These are phyloP conservation scores for Corticium candelabrum DNA, from an alignment of 37 sponge, comb jelly and placozoan genomes.

Conservation along the genomic window DNA sequence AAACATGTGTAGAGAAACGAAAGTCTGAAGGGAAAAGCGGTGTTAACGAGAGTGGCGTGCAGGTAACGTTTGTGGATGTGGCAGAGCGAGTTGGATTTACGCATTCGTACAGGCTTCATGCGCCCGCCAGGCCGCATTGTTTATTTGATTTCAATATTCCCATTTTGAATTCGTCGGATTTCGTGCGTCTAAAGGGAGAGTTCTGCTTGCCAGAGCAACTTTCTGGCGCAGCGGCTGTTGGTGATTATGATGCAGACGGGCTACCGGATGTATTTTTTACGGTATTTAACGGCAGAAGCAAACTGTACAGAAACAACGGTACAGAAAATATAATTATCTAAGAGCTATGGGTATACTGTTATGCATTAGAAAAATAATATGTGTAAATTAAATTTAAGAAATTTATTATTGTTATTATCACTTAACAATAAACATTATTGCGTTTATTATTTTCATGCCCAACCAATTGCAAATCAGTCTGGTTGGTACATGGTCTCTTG, in stretches of 20 bases:
- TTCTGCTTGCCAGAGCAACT: neutral
- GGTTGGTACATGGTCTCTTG: neutral
- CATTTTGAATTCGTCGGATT: neutral
- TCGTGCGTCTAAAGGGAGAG: neutral
- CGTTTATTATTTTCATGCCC: neutral
- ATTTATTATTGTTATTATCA: no score
- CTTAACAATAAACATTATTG: no score
- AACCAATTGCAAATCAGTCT: neutral
- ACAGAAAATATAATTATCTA: no score
- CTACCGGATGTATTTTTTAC: neutral
- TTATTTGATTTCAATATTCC: neutral
- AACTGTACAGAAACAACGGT: constrained; percentile 1
- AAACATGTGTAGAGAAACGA: neutral
- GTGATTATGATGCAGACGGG: constrained; percentile 5
- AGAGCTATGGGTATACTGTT: no score
- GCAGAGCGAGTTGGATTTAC: neutral
- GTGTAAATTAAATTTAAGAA: no score
- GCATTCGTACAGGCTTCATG: neutral
- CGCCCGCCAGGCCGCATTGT: neutral
- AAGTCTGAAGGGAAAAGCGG: neutral
- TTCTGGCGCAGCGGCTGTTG: neutral
- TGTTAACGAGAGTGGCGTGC: neutral
- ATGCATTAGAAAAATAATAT: no score
- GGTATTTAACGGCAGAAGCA: neutral
- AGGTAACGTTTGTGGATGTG: neutral